phyloP scores from a whole-genome alignment of 2,888 invertebrate species.

The Conus canariensis region DNA sequence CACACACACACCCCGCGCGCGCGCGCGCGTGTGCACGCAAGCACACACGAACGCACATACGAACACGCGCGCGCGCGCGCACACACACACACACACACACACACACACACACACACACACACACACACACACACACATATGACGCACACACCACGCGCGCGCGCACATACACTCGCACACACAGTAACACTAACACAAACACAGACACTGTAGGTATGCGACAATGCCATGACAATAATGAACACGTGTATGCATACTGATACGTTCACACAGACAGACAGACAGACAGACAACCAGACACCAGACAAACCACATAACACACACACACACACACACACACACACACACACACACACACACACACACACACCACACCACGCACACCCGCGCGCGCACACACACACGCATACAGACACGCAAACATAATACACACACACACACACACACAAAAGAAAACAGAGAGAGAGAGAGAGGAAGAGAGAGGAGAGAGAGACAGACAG shows the following conservation, averaged over 20 bases:
- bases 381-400: too few species aligned
- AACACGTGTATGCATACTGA: background rate
- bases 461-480: background rate
- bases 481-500: background rate
- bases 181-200: background rate
- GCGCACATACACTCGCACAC: too few species aligned
- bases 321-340: too few species aligned
- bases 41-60: too few species aligned
- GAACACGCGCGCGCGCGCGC: background rate
- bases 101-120: slow-evolving; percentile 12
- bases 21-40: too few species aligned
- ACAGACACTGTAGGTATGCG: background rate
- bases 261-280: background rate
- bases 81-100: slow-evolving; percentile 21
- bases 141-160: too few species aligned
- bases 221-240: too few species aligned
- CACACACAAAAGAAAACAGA: too few species aligned
- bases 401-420: too few species aligned
- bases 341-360: background rate
- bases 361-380: background rate
- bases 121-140: background rate
- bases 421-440: too few species aligned
- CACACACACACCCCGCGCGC: too few species aligned
- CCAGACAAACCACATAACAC: too few species aligned
- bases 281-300: background rate